Percentiles rank a stretch among this genome's conserved stretches.
phyloP scores from a whole-genome alignment of 2,888 invertebrate genomes.

The Agonopterix arenella region DNA sequence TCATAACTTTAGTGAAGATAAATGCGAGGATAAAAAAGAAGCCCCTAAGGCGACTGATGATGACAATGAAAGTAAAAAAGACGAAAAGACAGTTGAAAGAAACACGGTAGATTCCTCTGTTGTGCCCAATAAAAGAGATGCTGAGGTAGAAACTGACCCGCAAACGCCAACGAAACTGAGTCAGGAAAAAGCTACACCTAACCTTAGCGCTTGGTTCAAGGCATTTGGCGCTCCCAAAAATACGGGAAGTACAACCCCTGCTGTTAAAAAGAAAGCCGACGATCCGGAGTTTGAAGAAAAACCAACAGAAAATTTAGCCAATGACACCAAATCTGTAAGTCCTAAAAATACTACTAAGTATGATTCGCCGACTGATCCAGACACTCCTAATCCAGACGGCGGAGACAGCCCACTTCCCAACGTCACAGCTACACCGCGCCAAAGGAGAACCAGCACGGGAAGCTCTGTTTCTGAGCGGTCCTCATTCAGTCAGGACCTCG shows the following conservation, averaged over 20 bases:
- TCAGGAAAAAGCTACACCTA: constrained; percentile 86
- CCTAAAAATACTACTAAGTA: constrained; percentile 49
- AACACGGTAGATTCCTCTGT: constrained; percentile 28
- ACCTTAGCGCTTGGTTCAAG: constrained; percentile 94
- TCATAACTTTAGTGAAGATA: constrained; percentile 75
- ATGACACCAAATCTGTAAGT: constrained; percentile 44
- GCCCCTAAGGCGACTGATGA: constrained; percentile 12
- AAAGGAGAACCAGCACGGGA: constrained; percentile 85
- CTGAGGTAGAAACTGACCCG: constrained; percentile 60
- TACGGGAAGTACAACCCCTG: constrained; percentile 59
- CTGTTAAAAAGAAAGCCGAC: constrained; percentile 77
- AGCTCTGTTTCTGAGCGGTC: constrained; percentile 88
- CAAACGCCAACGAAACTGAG: constrained; percentile 53
- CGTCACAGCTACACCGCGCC: constrained; percentile 61
- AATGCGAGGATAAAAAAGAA: constrained; percentile 1
- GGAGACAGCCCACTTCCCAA: constrained; percentile 58
- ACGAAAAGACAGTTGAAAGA: constrained; percentile 24
- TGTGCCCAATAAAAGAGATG: constrained; percentile 51
- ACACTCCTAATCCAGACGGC: constrained; percentile 59
- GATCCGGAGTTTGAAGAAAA: constrained; percentile 68
- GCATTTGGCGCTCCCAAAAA: constrained; percentile 92
- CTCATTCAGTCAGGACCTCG: constrained; percentile 86
- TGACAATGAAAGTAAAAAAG: constrained; percentile 11
- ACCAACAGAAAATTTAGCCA: constrained; percentile 36
- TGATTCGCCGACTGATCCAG: constrained; percentile 58